These are phyloP conservation scores for Hemicrepidius hirtus DNA, from an alignment of 2,888 invertebrate genomes.

Conservation along the genomic window DNA sequence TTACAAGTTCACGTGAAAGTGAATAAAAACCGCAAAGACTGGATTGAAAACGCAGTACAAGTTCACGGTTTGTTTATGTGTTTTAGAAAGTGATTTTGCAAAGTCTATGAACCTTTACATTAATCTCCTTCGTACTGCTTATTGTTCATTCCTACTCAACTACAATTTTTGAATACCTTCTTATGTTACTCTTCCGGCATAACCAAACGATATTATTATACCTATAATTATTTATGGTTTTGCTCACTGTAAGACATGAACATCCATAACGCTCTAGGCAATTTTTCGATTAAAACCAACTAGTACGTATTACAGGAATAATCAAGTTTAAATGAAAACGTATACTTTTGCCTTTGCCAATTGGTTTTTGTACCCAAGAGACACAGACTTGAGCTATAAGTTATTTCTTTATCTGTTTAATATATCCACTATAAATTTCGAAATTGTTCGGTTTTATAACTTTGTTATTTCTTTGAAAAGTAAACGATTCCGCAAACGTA, in stretches of 20 bases:
- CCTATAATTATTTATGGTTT: slow-evolving; percentile 28
- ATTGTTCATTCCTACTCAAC: not conserved
- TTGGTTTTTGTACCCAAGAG: slow-evolving; percentile 2
- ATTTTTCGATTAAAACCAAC: slow-evolving; percentile 3
- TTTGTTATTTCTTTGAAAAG: slow-evolving; percentile 39
- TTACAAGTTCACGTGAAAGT: slow-evolving; percentile 54
- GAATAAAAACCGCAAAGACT: slow-evolving; percentile 49
- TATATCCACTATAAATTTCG: slow-evolving; percentile 21
- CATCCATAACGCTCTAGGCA: not conserved
- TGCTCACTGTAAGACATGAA: not conserved
- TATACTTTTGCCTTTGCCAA: not conserved
- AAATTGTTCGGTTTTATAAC: slow-evolving; percentile 33
- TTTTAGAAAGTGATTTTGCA: slow-evolving; percentile 47
- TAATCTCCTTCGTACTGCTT: slow-evolving; percentile 9
- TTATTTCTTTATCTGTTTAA: slow-evolving; percentile 32
- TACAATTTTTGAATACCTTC: not conserved
- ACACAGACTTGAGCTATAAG: not conserved
- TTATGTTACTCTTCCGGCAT: slow-evolving; percentile 1
- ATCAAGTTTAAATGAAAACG: not conserved
- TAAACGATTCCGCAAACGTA: slow-evolving; percentile 30
- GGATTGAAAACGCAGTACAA: slow-evolving; percentile 45
- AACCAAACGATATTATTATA: slow-evolving; percentile 18
- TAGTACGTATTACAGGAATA: not conserved
- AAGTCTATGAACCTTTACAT: slow-evolving; percentile 20
- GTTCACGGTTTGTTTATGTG: slow-evolving; percentile 50